phyloP scores from a whole-genome alignment of 2,113 vertebrate species.

The Rhinopomastus cyanomelas region DNA sequence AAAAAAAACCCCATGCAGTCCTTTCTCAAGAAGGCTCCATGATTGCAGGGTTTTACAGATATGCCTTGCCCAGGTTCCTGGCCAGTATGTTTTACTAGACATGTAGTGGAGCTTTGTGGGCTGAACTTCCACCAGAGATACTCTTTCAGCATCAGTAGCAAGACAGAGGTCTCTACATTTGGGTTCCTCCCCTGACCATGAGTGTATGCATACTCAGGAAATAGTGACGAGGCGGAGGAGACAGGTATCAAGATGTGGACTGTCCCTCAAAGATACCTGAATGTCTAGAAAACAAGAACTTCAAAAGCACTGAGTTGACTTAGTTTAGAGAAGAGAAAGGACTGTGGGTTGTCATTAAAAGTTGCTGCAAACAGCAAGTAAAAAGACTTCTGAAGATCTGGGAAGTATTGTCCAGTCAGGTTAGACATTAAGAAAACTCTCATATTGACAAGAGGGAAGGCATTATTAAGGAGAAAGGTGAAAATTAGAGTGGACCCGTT shows the following conservation, averaged over 20 bases:
- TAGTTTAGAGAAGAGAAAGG: not conserved
- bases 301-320: too few relatives aligned
- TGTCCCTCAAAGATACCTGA: too few relatives aligned
- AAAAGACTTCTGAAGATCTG: not conserved
- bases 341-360: not conserved
- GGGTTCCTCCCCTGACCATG: not conserved
- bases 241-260: too few relatives aligned
- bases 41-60: not conserved
- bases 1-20: not conserved
- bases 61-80: not conserved
- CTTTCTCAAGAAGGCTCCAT: not conserved
- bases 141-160: not conserved
- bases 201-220: not conserved
- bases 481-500: not conserved
- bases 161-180: not conserved
- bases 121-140: not conserved
- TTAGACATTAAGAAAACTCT: not conserved
- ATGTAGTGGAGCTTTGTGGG: not conserved
- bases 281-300: too few relatives aligned
- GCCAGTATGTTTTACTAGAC: not conserved
- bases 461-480: not conserved
- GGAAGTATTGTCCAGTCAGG: not conserved
- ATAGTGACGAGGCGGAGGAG: too few relatives aligned
- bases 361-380: not conserved
- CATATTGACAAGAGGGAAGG: not conserved